Evolutionary conservation across 1,140 invertebrate genomes (phyloP).

Genomic region (Drosophila auraria): DNA sequence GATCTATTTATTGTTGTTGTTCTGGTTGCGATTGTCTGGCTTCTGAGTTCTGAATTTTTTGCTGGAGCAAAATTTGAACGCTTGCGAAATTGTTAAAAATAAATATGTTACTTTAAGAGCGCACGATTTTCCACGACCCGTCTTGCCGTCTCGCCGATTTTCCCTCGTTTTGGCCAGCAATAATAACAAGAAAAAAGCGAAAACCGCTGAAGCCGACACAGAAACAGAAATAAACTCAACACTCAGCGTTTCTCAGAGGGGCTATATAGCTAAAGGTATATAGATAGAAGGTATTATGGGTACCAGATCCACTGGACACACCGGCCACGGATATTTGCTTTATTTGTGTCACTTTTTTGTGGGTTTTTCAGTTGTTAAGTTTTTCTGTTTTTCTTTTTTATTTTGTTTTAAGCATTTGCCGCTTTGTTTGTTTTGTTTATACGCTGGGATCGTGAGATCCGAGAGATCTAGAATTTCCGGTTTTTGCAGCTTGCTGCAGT

Average conservation of each 20-base stretch:
- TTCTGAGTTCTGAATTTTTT: constrained; percentile 52
- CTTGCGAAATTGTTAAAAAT: constrained; percentile 81
- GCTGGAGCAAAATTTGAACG: constrained; percentile 74
- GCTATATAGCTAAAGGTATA: constrained; percentile 29
- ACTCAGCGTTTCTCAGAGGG: constrained; percentile 59
- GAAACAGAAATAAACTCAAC: constrained; percentile 78
- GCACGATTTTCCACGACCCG: constrained; percentile 58
- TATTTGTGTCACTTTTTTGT: constrained; percentile 59
- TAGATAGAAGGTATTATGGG: constrained; percentile 27
- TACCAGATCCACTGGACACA: constrained; percentile 48
- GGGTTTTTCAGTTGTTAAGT: constrained; percentile 19
- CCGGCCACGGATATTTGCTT: constrained; percentile 37
- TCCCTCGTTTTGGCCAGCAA: constrained; percentile 46
- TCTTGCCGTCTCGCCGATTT: constrained; percentile 34
- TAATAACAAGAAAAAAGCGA: constrained; percentile 42
- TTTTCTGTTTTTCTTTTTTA: constrained; percentile 11
- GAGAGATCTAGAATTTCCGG: constrained; percentile 79
- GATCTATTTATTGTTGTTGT: constrained; percentile 46
- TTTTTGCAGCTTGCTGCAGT: constrained; percentile 57
- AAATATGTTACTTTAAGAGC: constrained; percentile 73
- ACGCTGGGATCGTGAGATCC: constrained; percentile 49
- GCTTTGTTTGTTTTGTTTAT: constrained; percentile 54
- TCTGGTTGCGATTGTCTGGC: constrained; percentile 55
- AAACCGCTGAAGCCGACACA: constrained; percentile 51
- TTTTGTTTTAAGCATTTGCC: constrained; percentile 14